phyloP scores from a whole-genome alignment of 2,797 vertebrate species.

The Gorsachius magnificus region DNA sequence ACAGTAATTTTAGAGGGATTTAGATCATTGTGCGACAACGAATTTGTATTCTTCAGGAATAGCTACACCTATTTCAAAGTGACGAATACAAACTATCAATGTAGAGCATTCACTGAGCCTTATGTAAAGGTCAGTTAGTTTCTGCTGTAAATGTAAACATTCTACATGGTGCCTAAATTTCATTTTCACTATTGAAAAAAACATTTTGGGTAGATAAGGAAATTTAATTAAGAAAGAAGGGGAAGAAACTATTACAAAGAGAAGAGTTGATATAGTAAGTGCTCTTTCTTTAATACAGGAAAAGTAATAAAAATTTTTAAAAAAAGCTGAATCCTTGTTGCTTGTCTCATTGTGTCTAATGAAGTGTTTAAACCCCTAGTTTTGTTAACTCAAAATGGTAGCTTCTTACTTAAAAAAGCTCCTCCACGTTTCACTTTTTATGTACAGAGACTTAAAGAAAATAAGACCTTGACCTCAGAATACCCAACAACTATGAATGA shows the following conservation, averaged over 20 bases:
- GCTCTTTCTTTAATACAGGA: neutral
- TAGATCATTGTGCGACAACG: neutral
- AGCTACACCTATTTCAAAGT: neutral
- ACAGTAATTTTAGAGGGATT: slow-evolving; percentile 35
- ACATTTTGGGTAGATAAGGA: neutral
- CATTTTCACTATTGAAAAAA: neutral
- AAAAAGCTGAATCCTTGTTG: neutral
- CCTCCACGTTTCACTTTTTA: neutral
- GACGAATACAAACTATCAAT: slow-evolving; percentile 17
- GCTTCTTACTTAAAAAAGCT: neutral
- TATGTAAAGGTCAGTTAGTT: slow-evolving; percentile 38
- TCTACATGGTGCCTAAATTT: neutral
- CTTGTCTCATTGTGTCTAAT: neutral
- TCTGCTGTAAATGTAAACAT: slow-evolving; percentile 41
- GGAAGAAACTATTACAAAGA: neutral
- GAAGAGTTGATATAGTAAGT: neutral
- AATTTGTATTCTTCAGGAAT: slow-evolving; percentile 15
- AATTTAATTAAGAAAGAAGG: neutral
- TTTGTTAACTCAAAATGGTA: neutral
- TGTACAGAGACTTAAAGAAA: neutral
- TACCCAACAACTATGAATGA: neutral
- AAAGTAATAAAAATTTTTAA: neutral
- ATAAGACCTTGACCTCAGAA: neutral
- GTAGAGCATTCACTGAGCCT: neutral
- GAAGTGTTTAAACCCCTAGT: neutral